Conservation (phyloP, 2,797 vertebrate species). For the Hydrolagus colliei region DNA sequence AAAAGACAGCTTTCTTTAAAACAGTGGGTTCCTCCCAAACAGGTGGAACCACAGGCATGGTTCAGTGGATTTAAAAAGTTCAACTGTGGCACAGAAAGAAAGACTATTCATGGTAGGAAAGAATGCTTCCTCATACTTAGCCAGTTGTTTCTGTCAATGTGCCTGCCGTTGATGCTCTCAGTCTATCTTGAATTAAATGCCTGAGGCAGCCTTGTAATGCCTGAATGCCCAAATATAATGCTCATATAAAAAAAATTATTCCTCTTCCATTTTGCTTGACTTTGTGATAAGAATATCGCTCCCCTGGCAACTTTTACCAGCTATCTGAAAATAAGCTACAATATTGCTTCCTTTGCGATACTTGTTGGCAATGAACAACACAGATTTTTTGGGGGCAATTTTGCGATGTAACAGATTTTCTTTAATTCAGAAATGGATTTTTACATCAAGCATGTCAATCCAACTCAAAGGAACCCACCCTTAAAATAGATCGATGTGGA, state of each 20-base stretch:
- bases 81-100: conserved; percentile 20
- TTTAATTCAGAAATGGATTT: too few relatives aligned
- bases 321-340: neutral
- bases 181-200: neutral
- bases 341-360: neutral
- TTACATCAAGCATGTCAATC: too few relatives aligned
- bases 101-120: conserved; percentile 21
- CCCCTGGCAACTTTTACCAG: neutral
- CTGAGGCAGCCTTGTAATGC: neutral
- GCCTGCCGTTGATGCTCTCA: conserved; percentile 5
- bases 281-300: neutral
- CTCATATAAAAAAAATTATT: neutral
- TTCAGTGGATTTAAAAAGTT: conserved; percentile 52
- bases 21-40: conserved; percentile 40
- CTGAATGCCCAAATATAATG: too few relatives aligned
- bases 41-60: conserved; percentile 63
- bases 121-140: conserved; percentile 26
- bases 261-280: neutral
- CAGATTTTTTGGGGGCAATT: neutral
- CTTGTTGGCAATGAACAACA: neutral
- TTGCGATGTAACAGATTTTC: too few relatives aligned
- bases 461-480: too few relatives aligned
- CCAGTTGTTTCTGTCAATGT: conserved; percentile 13
- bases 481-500: too few relatives aligned
- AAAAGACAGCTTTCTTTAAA: conserved; percentile 31